phyloP scores from a whole-genome alignment of 2,888 invertebrate species.

The Cheilosia variabilis region DNA sequence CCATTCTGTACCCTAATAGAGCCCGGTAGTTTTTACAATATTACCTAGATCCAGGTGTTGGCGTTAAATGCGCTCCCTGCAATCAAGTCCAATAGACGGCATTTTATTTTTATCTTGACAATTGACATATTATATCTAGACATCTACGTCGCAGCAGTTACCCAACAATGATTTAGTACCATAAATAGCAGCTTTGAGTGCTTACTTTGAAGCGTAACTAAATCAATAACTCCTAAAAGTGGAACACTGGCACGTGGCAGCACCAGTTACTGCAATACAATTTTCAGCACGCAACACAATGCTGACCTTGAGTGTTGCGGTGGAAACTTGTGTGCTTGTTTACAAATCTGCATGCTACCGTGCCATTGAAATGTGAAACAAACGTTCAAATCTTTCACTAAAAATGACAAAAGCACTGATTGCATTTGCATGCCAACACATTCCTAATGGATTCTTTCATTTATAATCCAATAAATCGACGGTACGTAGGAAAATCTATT shows the following conservation, averaged over 20 bases:
- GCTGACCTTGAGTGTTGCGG: constrained; percentile 7
- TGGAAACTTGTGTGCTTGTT: not conserved
- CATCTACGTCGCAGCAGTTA: too few relatives aligned
- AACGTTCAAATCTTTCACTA: not conserved
- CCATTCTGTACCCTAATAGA: too few relatives aligned
- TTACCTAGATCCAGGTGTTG: too few relatives aligned
- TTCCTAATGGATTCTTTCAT: not conserved
- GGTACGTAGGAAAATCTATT: not conserved
- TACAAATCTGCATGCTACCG: constrained; percentile 22
- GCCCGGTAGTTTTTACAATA: too few relatives aligned
- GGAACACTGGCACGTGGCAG: constrained; percentile 21
- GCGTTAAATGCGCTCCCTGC: too few relatives aligned
- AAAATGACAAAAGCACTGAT: not conserved
- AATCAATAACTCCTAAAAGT: constrained; percentile 17
- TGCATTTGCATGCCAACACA: not conserved
- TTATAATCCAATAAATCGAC: not conserved
- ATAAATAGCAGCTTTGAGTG: not conserved
- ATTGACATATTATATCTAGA: too few relatives aligned
- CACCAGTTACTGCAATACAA: constrained; percentile 2
- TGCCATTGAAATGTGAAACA: not conserved
- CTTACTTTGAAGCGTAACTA: not conserved
- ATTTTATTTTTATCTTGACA: too few relatives aligned
- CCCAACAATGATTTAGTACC: constrained; percentile 5
- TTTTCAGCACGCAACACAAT: constrained; percentile 26
- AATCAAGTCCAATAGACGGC: too few relatives aligned